phyloP scores from a whole-genome alignment of 1,140 invertebrate genomes.

The Sipha flava region DNA sequence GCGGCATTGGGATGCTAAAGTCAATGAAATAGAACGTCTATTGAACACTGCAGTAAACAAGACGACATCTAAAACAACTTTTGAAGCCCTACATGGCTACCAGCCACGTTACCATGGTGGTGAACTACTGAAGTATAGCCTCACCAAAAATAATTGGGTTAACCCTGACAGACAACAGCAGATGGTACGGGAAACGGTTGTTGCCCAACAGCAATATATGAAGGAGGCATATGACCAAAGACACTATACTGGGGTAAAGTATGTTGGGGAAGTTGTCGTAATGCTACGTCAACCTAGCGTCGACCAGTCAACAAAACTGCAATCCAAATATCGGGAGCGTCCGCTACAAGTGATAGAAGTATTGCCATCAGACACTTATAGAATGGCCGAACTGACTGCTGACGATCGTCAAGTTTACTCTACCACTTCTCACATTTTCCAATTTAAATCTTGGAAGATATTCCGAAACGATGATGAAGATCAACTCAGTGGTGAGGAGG shows the following conservation, averaged over 20 bases:
- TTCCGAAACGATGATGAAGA: too few species aligned
- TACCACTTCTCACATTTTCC: neutral
- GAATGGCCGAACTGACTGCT: neutral
- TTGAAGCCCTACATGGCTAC: neutral
- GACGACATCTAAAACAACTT: neutral
- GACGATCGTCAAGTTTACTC: neutral
- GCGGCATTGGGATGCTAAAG: neutral
- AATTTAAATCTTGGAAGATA: neutral
- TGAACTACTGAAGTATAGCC: neutral
- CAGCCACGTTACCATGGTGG: neutral
- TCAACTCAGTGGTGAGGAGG: too few species aligned
- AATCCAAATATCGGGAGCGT: neutral
- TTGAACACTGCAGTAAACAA: neutral
- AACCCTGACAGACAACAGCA: neutral
- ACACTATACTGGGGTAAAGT: neutral
- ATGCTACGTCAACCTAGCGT: too few species aligned
- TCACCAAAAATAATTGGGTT: neutral
- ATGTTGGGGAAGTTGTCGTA: neutral
- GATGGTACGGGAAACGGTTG: neutral
- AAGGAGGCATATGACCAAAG: neutral
- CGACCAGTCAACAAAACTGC: neutral
- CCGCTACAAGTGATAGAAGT: neutral
- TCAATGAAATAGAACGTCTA: neutral
- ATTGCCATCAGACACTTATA: neutral
- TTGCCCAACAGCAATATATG: neutral